Percentiles rank a stretch among this genome's conserved stretches.
phyloP scores from a whole-genome alignment of 2,888 invertebrate species.

The Galeopsomyia nigrocyanea region DNA sequence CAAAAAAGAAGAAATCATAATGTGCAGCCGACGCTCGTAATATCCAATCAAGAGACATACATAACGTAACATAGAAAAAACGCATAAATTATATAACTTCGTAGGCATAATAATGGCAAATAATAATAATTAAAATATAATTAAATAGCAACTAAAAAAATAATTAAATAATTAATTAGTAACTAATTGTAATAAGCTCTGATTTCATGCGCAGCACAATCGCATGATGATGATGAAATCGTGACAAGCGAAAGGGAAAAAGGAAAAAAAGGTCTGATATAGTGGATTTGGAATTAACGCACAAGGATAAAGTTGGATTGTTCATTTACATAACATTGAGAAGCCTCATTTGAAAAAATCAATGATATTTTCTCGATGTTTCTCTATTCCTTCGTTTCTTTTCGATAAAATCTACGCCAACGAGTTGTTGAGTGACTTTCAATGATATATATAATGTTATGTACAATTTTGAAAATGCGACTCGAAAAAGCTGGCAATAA shows the following conservation, averaged over 20 bases:
- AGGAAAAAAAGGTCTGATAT: background rate
- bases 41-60: conserved; percentile 46
- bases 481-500: conserved; percentile 14
- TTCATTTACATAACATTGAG: conserved; percentile 40
- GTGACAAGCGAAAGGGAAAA: conserved; percentile 18
- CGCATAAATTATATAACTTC: conserved; percentile 53
- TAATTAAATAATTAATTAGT: conserved; percentile 33
- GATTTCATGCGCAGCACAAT: conserved; percentile 29
- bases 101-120: conserved; percentile 54
- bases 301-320: conserved; percentile 16
- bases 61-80: conserved; percentile 52
- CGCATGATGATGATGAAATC: conserved; percentile 18
- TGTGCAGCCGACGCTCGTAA: conserved; percentile 49
- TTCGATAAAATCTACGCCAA: conserved; percentile 29
- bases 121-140: conserved; percentile 47
- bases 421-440: background rate
- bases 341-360: conserved; percentile 41
- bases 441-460: conserved; percentile 8
- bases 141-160: conserved; percentile 44
- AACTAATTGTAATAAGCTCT: conserved; percentile 48
- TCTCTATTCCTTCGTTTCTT: background rate
- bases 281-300: conserved; percentile 19
- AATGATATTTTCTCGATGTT: conserved; percentile 29
- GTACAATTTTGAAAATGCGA: conserved; percentile 5
- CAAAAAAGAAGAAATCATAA: conserved; percentile 44